Base-by-base conservation (phyloP, 2,888 invertebrate genomes). In the Stenchaetothrips biformis region DNA sequence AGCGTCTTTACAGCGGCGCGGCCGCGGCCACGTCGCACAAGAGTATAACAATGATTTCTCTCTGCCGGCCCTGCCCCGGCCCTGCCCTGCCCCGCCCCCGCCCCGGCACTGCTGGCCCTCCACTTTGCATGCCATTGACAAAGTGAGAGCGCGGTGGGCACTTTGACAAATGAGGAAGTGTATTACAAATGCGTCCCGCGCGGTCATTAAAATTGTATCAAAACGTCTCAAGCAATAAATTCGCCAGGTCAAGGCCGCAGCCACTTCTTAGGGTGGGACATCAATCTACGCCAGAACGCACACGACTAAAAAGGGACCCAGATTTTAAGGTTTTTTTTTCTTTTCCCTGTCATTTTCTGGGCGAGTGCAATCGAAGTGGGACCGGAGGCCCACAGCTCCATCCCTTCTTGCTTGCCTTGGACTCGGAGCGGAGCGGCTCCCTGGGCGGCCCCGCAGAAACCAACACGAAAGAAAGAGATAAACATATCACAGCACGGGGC, bases 391-490 rank as follows among this genome's bases (percentile, higher is more conserved):
- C 67, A 74, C 21, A 74, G 25, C 67, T 25, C 25, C 67, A 74
- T 74, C 67, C 59, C 13, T 59, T 18, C 11, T 25, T 74, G 21
- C 67, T 67, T 67, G 67, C 25, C 67, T 74, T 9, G 25, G 67
- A 74, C 67, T 74, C 25, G 21, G 21, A 25, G 25, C 25, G 21
- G 21, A 25, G 25, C 67, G n/a, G 4, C 13, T 53, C 53, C 53
- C 53, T 53, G 4, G 53, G 53, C 53, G 13, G 18, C 21, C 67
- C 67, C 37, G 37, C 25, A 21, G 67, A 25, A 74, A 74, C 67
- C 67, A 74, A 74, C 67, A 74, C 67, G 67, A 74, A 74, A 74
- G 67, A 74, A 74, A 74, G 67, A 74, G 67, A 74, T 74, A 74
- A 74, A 74, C 67, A 74, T 25, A 74, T 74, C 67, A 74, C 67